Conservation (phyloP, 2,113 vertebrate genomes). For the Carlito syrichta region DNA sequence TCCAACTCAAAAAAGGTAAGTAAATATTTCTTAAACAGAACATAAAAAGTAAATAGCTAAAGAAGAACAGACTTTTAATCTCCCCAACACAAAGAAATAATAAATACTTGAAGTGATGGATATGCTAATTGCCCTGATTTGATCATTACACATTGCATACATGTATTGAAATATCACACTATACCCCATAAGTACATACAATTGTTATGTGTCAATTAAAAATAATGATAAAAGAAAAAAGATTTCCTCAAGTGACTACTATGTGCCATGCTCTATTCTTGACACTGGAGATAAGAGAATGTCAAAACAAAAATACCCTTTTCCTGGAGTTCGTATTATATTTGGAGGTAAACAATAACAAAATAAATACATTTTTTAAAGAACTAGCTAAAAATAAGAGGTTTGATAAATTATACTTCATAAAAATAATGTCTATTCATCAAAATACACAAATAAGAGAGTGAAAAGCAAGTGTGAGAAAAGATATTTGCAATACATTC, state of each 20-base stretch:
- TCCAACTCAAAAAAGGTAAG: too few species aligned
- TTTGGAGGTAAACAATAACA: neutral
- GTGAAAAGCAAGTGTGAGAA: neutral
- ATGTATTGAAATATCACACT: neutral
- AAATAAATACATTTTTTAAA: neutral
- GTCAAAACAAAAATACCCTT: neutral
- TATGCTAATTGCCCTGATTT: too few species aligned
- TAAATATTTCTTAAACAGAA: neutral
- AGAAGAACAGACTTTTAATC: neutral
- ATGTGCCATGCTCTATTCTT: neutral
- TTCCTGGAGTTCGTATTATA: neutral
- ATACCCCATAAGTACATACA: neutral
- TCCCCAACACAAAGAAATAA: neutral
- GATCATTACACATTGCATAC: neutral
- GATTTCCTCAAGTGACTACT: neutral
- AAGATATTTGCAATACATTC: neutral
- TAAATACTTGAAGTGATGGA: neutral
- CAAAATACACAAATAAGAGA: neutral
- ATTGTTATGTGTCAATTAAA: neutral
- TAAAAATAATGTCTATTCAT: neutral
- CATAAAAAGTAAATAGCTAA: neutral
- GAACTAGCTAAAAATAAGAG: neutral
- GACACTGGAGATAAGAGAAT: neutral
- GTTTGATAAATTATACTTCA: neutral
- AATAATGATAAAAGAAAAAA: neutral